Evolutionary conservation across 2,888 invertebrate species (phyloP).

Genomic region (Torymus aiolomorphi): DNA sequence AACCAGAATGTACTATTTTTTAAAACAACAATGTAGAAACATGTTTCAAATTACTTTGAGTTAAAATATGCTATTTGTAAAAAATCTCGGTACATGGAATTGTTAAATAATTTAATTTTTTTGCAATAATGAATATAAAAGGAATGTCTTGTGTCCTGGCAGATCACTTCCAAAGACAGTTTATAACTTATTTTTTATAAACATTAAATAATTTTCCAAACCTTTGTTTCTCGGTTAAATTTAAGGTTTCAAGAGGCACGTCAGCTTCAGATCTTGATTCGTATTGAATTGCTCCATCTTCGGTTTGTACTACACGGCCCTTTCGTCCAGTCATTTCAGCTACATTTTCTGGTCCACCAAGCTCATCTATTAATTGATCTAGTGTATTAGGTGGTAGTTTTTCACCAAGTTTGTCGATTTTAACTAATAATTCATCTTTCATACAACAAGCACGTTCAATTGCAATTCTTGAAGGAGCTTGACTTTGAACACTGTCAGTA

Average conservation of each 20-base stretch:
- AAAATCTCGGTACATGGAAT: too few relatives aligned
- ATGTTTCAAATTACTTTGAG: too few relatives aligned
- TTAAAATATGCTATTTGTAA: too few relatives aligned
- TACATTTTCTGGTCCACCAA: conserved; percentile 98
- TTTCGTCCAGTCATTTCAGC: conserved; percentile 99
- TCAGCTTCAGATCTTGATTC: conserved; percentile 96
- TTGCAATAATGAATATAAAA: too few relatives aligned
- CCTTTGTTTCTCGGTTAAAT: conserved; percentile 91
- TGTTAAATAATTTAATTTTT: too few relatives aligned
- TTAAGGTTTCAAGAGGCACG: conserved; percentile 96
- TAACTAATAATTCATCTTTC: conserved; percentile 92
- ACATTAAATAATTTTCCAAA: conserved; percentile 35
- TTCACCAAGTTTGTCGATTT: conserved; percentile 91
- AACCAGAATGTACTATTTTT: too few relatives aligned
- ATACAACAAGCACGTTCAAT: conserved; percentile 93
- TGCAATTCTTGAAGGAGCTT: conserved; percentile 85
- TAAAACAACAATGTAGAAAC: too few relatives aligned
- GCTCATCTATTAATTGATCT: conserved; percentile 98
- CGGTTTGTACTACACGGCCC: conserved; percentile 93
- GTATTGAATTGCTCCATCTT: conserved; percentile 94
- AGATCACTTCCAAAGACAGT: too few relatives aligned
- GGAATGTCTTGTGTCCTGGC: too few relatives aligned
- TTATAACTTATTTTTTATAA: neutral
- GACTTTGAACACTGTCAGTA: neutral
- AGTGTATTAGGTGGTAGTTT: conserved; percentile 96